A percentile compares a stretch with the other conserved stretches of the same genome.
These are phyloP conservation scores for Mus pahari DNA, from an alignment of 2,113 vertebrate genomes.

Conservation along the genomic window DNA sequence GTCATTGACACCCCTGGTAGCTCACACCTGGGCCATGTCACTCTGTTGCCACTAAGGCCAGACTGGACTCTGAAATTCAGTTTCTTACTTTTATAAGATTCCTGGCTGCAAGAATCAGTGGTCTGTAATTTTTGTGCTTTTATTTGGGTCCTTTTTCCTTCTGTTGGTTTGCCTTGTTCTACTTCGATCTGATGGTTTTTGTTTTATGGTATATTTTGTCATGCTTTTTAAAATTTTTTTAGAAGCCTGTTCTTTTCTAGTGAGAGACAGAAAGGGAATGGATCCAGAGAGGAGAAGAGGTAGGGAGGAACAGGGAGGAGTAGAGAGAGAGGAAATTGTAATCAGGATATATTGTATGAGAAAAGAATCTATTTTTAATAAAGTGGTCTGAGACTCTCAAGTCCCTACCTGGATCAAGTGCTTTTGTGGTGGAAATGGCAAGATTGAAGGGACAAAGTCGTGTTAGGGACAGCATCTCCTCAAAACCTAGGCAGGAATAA, in stretches of 20 bases:
- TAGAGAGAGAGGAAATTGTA: not conserved
- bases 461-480: not conserved
- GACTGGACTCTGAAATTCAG: not conserved
- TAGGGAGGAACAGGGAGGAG: no score
- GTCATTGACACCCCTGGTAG: no score
- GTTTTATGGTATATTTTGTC: no score
- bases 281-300: not conserved
- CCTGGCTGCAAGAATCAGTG: not conserved
- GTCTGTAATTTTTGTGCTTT: not conserved
- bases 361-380: not conserved
- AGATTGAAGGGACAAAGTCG: not conserved
- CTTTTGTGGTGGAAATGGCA: not conserved
- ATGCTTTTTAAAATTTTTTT: not conserved
- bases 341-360: no score
- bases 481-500: not conserved
- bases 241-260: not conserved
- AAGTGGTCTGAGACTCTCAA: not conserved
- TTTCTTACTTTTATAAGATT: not conserved
- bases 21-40: no score
- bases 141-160: not conserved
- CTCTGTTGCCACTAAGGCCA: no score
- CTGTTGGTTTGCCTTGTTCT: not conserved
- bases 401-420: no score
- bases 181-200: not conserved
- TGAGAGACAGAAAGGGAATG: not conserved